Percentiles rank a stretch among this genome's conserved stretches.
phyloP scores from a whole-genome alignment of 2,113 vertebrate species.

The Spilogale gracilis region DNA sequence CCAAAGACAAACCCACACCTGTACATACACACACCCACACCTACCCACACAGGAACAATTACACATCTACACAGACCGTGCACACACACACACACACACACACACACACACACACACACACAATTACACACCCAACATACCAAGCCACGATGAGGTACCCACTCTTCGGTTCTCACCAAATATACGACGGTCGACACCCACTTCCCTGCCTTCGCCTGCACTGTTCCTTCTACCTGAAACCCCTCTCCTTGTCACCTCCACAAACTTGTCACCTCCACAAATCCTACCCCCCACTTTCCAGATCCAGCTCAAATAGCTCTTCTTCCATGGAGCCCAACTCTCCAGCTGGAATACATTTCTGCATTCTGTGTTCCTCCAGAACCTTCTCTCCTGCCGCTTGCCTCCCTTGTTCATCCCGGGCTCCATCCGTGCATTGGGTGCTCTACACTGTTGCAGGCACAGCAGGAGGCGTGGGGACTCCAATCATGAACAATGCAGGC shows the following conservation, averaged over 20 bases:
- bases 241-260: neutral
- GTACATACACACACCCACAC: neutral
- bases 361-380: neutral
- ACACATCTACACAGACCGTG: neutral
- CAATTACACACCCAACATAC: neutral
- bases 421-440: accelerated
- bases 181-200: neutral
- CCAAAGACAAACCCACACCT: neutral
- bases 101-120: neutral
- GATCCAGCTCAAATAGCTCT: neutral
- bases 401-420: neutral
- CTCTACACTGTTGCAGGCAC: accelerated
- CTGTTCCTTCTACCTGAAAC: neutral
- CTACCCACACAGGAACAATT: neutral
- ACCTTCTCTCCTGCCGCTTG: neutral
- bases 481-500: neutral
- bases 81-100: neutral
- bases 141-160: neutral
- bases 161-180: neutral
- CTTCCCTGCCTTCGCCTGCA: neutral
- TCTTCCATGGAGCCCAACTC: neutral
- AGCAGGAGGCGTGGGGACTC: neutral
- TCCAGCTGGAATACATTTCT: neutral
- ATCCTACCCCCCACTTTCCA: neutral
- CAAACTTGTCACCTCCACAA: neutral